These are phyloP conservation scores for Odontamblyopus rebecca DNA, from an alignment of 2,797 vertebrate genomes.

Conservation along the genomic window DNA sequence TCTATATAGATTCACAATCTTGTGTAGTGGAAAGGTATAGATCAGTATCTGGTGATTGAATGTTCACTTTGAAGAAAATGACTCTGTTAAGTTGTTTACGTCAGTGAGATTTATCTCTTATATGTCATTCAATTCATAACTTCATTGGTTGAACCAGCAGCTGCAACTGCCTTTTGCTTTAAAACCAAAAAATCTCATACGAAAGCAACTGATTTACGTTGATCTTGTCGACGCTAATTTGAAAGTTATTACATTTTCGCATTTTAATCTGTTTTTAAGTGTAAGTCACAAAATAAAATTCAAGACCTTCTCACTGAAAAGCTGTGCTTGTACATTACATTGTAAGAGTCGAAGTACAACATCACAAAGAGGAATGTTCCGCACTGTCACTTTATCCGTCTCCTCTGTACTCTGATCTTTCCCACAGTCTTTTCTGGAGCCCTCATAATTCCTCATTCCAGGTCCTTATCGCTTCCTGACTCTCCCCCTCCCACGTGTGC, in stretches of 20 bases:
- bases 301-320: neutral
- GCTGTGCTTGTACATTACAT: neutral
- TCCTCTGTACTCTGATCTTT: conserved; percentile 37
- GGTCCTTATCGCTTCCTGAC: conserved; percentile 25
- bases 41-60: neutral
- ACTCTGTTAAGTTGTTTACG: neutral
- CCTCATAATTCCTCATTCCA: conserved; percentile 13
- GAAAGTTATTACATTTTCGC: neutral
- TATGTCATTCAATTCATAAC: neutral
- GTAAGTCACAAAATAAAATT: neutral
- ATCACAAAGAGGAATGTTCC: conserved; percentile 5
- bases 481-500: conserved; percentile 24
- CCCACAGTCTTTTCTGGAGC: conserved; percentile 37
- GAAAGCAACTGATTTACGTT: neutral
- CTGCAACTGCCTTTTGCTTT: neutral
- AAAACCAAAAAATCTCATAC: neutral
- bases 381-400: conserved; percentile 9
- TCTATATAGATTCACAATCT: neutral
- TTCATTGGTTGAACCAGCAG: neutral
- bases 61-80: neutral
- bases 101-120: neutral
- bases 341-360: neutral
- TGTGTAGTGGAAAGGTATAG: neutral
- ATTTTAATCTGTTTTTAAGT: too few relatives aligned
- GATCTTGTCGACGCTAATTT: neutral